phyloP scores from a whole-genome alignment of 1,140 invertebrate genomes.

The Cephus cinctus region DNA sequence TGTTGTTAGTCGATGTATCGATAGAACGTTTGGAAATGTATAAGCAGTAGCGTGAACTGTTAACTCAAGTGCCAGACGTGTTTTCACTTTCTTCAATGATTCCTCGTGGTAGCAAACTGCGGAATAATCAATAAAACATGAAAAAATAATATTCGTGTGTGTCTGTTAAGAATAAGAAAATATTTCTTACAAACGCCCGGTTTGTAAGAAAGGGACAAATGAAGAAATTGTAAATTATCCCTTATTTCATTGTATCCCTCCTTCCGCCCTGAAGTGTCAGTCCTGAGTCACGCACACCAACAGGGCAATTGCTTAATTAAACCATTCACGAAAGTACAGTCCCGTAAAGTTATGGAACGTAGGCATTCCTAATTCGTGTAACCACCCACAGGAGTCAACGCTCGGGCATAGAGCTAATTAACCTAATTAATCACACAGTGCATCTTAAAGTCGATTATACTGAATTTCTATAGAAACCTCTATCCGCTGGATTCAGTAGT shows the following conservation, averaged over 20 bases:
- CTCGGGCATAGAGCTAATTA: too few relatives aligned
- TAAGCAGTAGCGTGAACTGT: too few relatives aligned
- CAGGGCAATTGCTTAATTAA: slow-evolving; percentile 42
- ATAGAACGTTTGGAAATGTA: too few relatives aligned
- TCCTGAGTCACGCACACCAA: too few relatives aligned
- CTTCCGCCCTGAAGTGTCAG: too few relatives aligned
- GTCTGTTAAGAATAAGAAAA: slow-evolving; percentile 12
- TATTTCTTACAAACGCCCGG: slow-evolving; percentile 13
- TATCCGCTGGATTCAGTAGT: not conserved
- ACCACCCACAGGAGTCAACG: too few relatives aligned
- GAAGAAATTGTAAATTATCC: slow-evolving; percentile 18
- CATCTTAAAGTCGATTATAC: not conserved
- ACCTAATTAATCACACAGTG: slow-evolving; percentile 13
- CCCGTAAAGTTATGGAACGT: not conserved
- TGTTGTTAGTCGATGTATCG: too few relatives aligned
- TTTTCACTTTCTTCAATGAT: too few relatives aligned
- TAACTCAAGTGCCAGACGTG: too few relatives aligned
- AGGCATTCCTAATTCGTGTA: slow-evolving; percentile 42
- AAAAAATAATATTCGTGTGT: slow-evolving; percentile 10
- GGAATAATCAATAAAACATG: not conserved
- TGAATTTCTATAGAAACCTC: not conserved
- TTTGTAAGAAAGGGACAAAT: slow-evolving; percentile 6
- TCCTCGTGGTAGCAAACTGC: too few relatives aligned
- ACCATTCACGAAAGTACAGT: slow-evolving; percentile 27
- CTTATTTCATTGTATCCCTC: slow-evolving; percentile 1